Evolutionary conservation across 1,140 invertebrate species (phyloP), one percentile per base, ranked within the genome.

Genomic region (Calephelis nemesis): DNA sequence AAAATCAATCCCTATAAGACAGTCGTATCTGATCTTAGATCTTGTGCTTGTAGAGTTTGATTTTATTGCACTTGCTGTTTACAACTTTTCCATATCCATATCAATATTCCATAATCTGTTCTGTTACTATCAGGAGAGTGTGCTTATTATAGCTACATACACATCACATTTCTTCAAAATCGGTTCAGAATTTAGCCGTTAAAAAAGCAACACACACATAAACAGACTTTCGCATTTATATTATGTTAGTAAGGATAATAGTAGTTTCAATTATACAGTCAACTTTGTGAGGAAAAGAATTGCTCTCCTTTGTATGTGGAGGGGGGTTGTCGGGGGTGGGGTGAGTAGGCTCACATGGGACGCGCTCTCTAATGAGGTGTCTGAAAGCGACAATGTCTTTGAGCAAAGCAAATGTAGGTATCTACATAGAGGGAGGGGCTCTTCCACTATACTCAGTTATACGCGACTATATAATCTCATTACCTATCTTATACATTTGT

Each of bases 341-440:
- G 73, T 49, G 78, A 82, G 81, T 87, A 87, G 85, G 85, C 88
- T 88, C 85, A 87, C 87, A 88, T 87, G 88, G 88, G 87, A 90
- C 87, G 85, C 82, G 30, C 15, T 81, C 88, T 87, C 87, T 90
- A 90, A 90, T 90, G 88, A 90, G 86, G 87, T 90, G 88, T 86
- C 87, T 89, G 87, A 89, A 91, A 91, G 88, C 87, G 88, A 91
- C 88, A 91, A 91, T 91, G 88, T 89, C 88, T 91, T 88, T 89
- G 83, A 88, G 86, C 83, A 87, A 87, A 88, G 83, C 88, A 87
- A 90, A 88, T 88, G 84, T 90, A 87, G 80, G 78, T 88, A 90
- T 88, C 88, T 90, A 90, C 84, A 87, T 90, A 88, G 81, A 82
- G 82, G 81, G 71, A 78, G 80, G 75, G 81, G 75, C 73, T 72